Conservation (phyloP, 2,113 vertebrate genomes). For the Xenotilapia caudafasciata region DNA sequence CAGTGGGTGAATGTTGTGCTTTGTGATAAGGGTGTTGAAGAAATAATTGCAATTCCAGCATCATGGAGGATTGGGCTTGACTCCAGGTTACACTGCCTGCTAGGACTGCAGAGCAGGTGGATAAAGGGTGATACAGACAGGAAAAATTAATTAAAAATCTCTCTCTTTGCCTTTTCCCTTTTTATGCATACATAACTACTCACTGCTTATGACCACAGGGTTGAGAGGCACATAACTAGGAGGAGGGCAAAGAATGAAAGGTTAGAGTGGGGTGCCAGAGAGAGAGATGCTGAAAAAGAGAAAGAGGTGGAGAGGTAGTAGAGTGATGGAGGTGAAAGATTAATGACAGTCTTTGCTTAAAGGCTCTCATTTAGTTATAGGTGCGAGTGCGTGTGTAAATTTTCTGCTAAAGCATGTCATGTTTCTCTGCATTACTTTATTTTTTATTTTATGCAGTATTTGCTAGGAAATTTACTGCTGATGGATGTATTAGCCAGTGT, state of each 20-base stretch:
- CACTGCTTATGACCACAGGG: constrained; percentile 10
- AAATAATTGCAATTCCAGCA: constrained; percentile 33
- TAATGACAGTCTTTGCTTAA: not conserved
- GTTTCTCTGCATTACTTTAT: not conserved
- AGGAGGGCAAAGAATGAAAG: not conserved
- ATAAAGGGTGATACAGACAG: constrained; percentile 26
- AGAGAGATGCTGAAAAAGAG: not conserved
- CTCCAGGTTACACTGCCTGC: constrained; percentile 27
- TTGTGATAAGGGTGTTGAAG: not conserved
- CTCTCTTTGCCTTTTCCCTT: not conserved
- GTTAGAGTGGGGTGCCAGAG: not conserved
- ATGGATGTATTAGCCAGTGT: not conserved
- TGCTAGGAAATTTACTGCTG: not conserved
- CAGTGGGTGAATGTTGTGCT: not conserved
- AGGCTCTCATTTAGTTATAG: not conserved
- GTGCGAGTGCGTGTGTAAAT: not conserved
- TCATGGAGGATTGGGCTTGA: constrained; percentile 11
- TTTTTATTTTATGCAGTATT: not conserved
- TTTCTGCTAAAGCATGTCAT: not conserved
- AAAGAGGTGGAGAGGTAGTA: not conserved
- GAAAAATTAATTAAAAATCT: constrained; percentile 39
- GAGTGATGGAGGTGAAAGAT: constrained; percentile 23
- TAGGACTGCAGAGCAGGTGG: constrained; percentile 18
- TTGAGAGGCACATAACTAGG: not conserved
- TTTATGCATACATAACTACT: constrained; percentile 27